A percentile compares a stretch with the other conserved stretches of the same genome.
Conservation (phyloP, 2,888 invertebrate genomes). For the Griposia aprilina region DNA sequence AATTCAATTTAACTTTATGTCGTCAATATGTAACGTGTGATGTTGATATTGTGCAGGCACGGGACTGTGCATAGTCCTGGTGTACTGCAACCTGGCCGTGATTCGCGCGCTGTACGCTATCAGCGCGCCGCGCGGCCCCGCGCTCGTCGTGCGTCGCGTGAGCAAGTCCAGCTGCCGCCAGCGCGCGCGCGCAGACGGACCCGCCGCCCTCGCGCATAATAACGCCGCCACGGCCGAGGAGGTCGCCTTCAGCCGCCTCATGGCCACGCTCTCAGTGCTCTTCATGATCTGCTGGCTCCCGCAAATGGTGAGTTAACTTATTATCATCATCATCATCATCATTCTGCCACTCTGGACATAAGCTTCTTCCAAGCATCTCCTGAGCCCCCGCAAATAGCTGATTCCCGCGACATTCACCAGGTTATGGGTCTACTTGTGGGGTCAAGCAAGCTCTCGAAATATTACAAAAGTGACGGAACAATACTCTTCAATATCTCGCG, state of each 20-base stretch:
- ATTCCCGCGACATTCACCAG: background rate
- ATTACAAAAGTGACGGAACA: background rate
- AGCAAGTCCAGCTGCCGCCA: conserved; percentile 83
- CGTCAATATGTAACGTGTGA: background rate
- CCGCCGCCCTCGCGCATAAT: conserved; percentile 73
- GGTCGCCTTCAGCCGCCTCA: conserved; percentile 95
- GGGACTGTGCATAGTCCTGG: conserved; percentile 93
- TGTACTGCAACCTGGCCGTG: conserved; percentile 95
- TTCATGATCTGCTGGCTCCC: conserved; percentile 97
- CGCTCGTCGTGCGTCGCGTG: conserved; percentile 82
- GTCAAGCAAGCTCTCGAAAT: background rate
- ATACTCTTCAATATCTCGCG: background rate
- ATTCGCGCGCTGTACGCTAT: conserved; percentile 93
- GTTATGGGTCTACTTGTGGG: background rate
- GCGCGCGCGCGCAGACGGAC: conserved; percentile 68
- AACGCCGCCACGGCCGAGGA: conserved; percentile 94
- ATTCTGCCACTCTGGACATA: too few relatives aligned
- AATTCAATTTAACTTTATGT: background rate
- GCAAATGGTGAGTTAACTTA: conserved; percentile 93
- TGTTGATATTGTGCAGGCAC: conserved; percentile 89
- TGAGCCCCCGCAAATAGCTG: background rate
- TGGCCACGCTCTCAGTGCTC: conserved; percentile 95
- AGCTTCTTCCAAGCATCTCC: background rate
- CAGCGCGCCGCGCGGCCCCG: conserved; percentile 80
- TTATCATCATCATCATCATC: background rate